Percentiles rank a stretch among this genome's conserved stretches.
Evolutionary conservation across 2,113 vertebrate species (phyloP).

Genomic region (Lophius piscatorius): DNA sequence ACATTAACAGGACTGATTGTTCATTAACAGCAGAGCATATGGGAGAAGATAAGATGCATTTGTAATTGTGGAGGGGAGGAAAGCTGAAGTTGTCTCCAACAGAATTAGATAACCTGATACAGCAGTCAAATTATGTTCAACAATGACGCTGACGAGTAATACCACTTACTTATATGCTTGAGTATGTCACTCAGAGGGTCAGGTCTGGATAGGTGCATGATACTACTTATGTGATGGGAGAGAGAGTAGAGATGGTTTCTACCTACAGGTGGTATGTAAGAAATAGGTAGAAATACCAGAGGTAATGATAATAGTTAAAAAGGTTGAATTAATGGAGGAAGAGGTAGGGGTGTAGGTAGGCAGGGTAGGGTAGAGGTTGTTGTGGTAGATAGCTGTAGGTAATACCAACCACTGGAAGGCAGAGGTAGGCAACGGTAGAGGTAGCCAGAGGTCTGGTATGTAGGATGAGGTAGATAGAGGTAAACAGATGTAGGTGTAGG

Average conservation of each 20-base stretch:
- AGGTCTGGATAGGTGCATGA: constrained; percentile 19
- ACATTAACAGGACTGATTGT: constrained; percentile 78
- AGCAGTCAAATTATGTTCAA: constrained; percentile 52
- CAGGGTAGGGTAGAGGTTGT: too few relatives aligned
- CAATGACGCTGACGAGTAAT: constrained; percentile 51
- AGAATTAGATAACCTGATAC: constrained; percentile 67
- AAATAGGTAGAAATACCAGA: too few relatives aligned
- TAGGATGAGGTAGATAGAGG: too few relatives aligned
- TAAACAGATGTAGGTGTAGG: too few relatives aligned
- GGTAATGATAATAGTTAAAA: too few relatives aligned
- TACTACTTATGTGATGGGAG: neutral
- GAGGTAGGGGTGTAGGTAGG: too few relatives aligned
- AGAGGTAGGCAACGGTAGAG: too few relatives aligned
- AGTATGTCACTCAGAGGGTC: constrained; percentile 27
- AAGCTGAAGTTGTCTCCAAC: constrained; percentile 48
- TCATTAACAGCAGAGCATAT: constrained; percentile 78
- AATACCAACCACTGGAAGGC: too few relatives aligned
- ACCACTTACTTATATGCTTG: constrained; percentile 32
- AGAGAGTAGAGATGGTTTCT: neutral
- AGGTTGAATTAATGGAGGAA: too few relatives aligned
- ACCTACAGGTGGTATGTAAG: neutral
- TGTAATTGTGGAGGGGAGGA: constrained; percentile 61
- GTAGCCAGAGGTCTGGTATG: too few relatives aligned
- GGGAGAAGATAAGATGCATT: constrained; percentile 73
- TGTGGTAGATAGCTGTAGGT: too few relatives aligned